Evolutionary conservation across 2,113 vertebrate species (phyloP).

Genomic region (Gambusia affinis): DNA sequence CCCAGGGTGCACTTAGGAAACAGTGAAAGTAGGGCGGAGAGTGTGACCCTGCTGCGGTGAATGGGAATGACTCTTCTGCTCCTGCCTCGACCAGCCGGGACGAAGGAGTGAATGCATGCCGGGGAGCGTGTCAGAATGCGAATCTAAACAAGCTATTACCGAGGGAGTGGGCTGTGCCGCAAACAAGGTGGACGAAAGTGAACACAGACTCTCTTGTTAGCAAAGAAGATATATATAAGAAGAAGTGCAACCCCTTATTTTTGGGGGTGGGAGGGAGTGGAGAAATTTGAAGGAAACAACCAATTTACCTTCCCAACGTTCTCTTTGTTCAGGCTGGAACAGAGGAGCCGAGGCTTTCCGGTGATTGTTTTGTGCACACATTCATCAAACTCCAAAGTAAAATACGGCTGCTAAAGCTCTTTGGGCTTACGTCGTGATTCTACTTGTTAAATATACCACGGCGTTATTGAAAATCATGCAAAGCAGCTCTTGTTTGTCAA

Average conservation of each 20-base stretch:
- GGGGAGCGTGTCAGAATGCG: conserved; percentile 16
- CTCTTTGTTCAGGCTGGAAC: conserved; percentile 21
- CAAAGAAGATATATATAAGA: conserved; percentile 3
- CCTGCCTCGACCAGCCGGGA: neutral
- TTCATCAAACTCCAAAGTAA: conserved; percentile 28
- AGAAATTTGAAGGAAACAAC: conserved; percentile 30
- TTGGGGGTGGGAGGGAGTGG: neutral
- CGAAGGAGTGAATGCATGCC: conserved; percentile 27
- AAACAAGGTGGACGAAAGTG: conserved; percentile 35
- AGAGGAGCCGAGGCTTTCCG: conserved; percentile 5
- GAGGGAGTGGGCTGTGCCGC: conserved; percentile 21
- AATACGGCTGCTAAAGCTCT: neutral
- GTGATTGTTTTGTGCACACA: conserved; percentile 15
- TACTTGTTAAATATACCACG: neutral
- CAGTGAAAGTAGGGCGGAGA: conserved; percentile 26
- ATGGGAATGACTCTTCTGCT: conserved; percentile 17
- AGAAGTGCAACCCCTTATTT: conserved; percentile 31
- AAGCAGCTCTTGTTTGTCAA: conserved; percentile 31
- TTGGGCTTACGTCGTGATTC: conserved; percentile 1
- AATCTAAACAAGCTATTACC: conserved; percentile 47
- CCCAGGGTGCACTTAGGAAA: conserved; percentile 18
- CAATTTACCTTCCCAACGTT: conserved; percentile 24
- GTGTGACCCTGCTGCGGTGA: conserved; percentile 18
- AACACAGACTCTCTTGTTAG: conserved; percentile 30
- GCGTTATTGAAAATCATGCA: conserved; percentile 13